phyloP scores from a whole-genome alignment of 1,140 invertebrate genomes.

The Trialeurodes vaporariorum region DNA sequence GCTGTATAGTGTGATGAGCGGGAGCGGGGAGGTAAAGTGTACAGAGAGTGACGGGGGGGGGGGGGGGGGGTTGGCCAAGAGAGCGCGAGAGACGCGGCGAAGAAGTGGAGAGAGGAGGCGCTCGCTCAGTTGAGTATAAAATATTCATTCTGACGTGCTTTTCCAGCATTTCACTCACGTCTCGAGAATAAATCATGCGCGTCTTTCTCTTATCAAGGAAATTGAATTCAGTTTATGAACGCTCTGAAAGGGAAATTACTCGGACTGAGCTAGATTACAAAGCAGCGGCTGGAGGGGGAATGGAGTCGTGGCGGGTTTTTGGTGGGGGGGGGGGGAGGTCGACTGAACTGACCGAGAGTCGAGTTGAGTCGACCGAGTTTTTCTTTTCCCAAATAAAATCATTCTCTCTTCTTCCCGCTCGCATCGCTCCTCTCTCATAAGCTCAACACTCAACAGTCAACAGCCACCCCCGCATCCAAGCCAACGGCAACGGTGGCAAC shows the following conservation, averaged over 20 bases:
- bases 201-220: neutral
- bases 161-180: neutral
- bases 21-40: neutral
- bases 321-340: too few species aligned
- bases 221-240: constrained; percentile 1
- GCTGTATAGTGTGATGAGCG: too few species aligned
- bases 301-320: too few species aligned
- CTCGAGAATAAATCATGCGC: neutral
- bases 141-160: neutral
- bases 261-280: neutral
- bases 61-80: neutral
- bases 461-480: too few species aligned
- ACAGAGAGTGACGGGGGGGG: neutral
- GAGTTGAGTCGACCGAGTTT: neutral
- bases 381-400: too few species aligned
- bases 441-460: too few species aligned
- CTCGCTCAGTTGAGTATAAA: neutral
- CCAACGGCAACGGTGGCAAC: too few species aligned
- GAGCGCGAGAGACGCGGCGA: too few species aligned
- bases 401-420: too few species aligned
- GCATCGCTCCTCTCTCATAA: too few species aligned
- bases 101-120: too few species aligned
- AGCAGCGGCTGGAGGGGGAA: too few species aligned
- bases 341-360: neutral
- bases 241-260: neutral